Evolutionary conservation across 2,113 vertebrate species (phyloP), one percentile per base, ranked within the genome.

Genomic region (Etheostoma spectabile): DNA sequence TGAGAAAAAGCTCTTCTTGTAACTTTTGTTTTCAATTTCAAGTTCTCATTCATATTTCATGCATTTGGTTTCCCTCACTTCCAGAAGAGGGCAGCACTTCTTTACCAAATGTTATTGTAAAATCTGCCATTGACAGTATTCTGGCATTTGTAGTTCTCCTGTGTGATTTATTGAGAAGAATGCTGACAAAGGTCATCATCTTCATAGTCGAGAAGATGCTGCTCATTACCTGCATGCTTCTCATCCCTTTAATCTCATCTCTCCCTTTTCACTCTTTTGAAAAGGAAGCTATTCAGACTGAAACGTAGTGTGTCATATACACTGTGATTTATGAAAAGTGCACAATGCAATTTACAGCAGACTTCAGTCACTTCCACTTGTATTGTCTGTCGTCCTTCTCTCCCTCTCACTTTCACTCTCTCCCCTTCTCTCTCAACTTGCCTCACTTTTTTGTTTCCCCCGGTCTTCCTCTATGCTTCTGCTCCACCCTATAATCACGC

Each of bases 401-500:
- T 77, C 62, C 8, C 56, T 33, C 72, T 69, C 62, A 11, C 56
- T 76, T 59, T 59, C 35, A 42, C 55, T 71, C 71, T 66, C 68
- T 69, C 69, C 38, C 35, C 65, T 53, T 76, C 61, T 55, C 60
- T 66, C 73, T 60, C 42, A 61, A 45, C 75, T 87, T 18, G 51
- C 77, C 65, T 83, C 70, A 45, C 62, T 86, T 87, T 85, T 75
- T 66, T 12, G 49, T 71, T 22, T 6, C 74, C 67, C 83, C 82
- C 74, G n/a, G 42, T 56, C 84, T 79, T 75, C 76, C 73, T 74
- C 84, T 66, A 55, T 79, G 81, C 91, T 76, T 19, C 84, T 82
- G 82, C 90, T 94, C 94, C 93, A 95, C 94, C 94, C 95, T 95
- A 83, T 96, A 95, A 95, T 96, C 95, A 95, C 81, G 69, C 79